phyloP scores from a whole-genome alignment of 2,797 vertebrate genomes.

The Pelodytes ibericus region DNA sequence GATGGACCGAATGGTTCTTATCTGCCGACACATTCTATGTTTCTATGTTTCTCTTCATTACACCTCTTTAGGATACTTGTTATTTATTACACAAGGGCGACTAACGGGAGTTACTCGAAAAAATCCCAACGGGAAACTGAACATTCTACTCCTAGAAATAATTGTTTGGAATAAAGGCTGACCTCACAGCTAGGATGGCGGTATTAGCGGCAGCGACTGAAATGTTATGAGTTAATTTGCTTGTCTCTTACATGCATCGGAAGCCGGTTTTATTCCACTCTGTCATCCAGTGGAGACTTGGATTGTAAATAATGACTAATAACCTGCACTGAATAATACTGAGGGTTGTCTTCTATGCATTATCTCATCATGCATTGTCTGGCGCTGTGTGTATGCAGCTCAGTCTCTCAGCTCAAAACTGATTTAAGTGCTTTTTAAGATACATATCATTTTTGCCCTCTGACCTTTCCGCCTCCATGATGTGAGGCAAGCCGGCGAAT shows the following conservation, averaged over 20 bases:
- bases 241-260: neutral
- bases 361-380: slow-evolving; percentile 10
- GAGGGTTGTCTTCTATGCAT: neutral
- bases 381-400: no score
- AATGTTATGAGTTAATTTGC: slow-evolving; percentile 25
- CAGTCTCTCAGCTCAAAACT: no score
- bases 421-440: no score
- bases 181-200: slow-evolving; percentile 4
- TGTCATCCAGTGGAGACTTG: neutral
- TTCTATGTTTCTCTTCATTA: neutral
- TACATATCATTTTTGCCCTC: no score
- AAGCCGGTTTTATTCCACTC: slow-evolving; percentile 9
- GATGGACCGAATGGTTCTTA: no score
- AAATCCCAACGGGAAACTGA: slow-evolving; percentile 6
- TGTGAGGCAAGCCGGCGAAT: no score
- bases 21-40: neutral
- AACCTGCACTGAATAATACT: neutral
- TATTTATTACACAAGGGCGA: neutral
- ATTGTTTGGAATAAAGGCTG: slow-evolving; percentile 10
- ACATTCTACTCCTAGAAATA: slow-evolving; percentile 17
- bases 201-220: neutral
- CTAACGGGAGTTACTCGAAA: slow-evolving; percentile 20
- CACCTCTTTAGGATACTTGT: neutral
- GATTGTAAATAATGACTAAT: slow-evolving; percentile 13
- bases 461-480: no score